Evolutionary conservation across 2,888 invertebrate species (phyloP).

Genomic region (Caenorhabditis auriculariae): DNA sequence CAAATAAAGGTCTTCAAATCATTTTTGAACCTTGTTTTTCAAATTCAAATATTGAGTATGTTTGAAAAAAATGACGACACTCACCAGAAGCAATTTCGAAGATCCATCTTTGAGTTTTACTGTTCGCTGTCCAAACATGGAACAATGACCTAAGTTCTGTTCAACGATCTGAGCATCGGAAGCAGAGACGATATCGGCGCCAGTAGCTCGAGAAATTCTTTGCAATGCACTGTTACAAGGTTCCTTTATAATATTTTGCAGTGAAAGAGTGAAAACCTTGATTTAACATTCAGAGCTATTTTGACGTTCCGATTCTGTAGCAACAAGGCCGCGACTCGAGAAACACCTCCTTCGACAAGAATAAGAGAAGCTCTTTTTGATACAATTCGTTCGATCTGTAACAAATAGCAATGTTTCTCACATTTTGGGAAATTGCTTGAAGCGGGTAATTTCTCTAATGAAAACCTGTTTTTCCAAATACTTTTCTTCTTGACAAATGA

Average conservation of each 20-base stretch:
- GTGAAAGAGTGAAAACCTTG: not conserved
- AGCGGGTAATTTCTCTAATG: not conserved
- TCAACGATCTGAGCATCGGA: conserved; percentile 60
- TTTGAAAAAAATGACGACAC: conserved; percentile 2
- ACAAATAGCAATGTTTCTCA: not conserved
- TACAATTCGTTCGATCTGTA: conserved; percentile 53
- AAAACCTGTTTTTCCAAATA: conserved; percentile 53
- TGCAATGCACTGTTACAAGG: conserved; percentile 72
- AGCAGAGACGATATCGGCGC: conserved; percentile 77
- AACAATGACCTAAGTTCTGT: conserved; percentile 65
- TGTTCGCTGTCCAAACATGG: conserved; percentile 47
- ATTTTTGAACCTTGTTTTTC: not conserved
- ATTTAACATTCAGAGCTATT: conserved; percentile 35
- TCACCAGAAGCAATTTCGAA: conserved; percentile 77
- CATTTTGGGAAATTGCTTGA: not conserved
- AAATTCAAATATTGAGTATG: not conserved
- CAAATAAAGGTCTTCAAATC: not conserved
- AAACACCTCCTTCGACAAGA: conserved; percentile 83
- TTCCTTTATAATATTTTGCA: not conserved
- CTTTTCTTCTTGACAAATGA: conserved; percentile 77
- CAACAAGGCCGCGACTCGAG: conserved; percentile 82
- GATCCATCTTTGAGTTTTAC: conserved; percentile 58
- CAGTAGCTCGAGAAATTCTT: conserved; percentile 77
- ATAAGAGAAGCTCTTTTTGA: conserved; percentile 82
- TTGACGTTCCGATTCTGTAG: conserved; percentile 69